Percentiles rank a stretch among this genome's conserved stretches.
Evolutionary conservation across 2,888 invertebrate species (phyloP).

Genomic region (Melitaea athalia): DNA sequence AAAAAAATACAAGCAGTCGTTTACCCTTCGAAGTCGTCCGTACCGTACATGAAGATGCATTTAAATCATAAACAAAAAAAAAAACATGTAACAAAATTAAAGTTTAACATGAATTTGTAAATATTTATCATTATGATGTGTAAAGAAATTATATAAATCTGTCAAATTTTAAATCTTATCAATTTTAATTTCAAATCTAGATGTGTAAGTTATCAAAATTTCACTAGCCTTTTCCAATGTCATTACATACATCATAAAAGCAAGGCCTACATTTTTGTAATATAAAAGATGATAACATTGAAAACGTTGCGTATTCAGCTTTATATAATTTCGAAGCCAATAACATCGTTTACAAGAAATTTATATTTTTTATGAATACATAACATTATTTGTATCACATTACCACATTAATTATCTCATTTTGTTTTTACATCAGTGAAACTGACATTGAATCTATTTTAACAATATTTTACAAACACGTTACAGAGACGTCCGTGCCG

Average conservation of each 20-base stretch:
- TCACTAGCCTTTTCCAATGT: conserved; percentile 81
- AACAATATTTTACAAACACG: not conserved
- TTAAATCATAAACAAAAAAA: conserved; percentile 6
- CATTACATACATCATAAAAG: conserved; percentile 72
- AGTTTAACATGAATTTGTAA: not conserved
- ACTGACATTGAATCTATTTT: conserved; percentile 3
- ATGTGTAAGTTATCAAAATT: conserved; percentile 79
- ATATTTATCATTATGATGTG: conserved; percentile 28
- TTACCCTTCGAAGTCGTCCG: conserved; percentile 34
- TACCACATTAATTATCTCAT: conserved; percentile 48
- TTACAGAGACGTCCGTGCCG: conserved; percentile 7
- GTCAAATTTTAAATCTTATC: conserved; percentile 63
- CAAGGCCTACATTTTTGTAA: conserved; percentile 71
- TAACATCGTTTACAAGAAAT: conserved; percentile 40
- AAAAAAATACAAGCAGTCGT: conserved; percentile 2
- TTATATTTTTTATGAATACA: conserved; percentile 31
- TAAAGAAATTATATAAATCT: conserved; percentile 51
- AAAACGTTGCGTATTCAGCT: conserved; percentile 47
- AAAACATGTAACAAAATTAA: not conserved
- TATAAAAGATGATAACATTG: conserved; percentile 51
- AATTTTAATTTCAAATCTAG: conserved; percentile 75
- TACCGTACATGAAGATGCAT: conserved; percentile 4
- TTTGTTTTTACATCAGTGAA: conserved; percentile 26
- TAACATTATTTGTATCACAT: conserved; percentile 40
- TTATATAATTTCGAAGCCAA: conserved; percentile 43